Conservation (phyloP, 2,888 invertebrate species). For the Noctua fimbriata region DNA sequence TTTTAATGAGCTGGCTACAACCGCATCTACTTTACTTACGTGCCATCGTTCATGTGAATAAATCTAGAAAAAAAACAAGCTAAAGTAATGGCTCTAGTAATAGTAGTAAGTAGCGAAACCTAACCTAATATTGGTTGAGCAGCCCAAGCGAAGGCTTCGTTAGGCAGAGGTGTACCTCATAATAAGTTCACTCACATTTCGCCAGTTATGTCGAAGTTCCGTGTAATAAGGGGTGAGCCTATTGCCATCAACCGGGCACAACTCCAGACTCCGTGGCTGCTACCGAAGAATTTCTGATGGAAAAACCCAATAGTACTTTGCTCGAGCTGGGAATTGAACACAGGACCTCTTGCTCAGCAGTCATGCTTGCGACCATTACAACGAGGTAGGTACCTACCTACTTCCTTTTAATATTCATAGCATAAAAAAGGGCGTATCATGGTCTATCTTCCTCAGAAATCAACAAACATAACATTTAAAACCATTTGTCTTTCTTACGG, state of each 20-base stretch:
- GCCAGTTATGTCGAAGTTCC: neutral
- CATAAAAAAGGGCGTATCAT: conserved; percentile 1
- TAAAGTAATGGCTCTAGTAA: neutral
- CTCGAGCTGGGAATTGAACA: neutral
- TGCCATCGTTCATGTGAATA: neutral
- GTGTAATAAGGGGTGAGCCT: neutral
- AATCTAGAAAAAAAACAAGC: neutral
- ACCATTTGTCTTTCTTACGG: neutral
- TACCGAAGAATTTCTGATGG: neutral
- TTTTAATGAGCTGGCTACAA: neutral
- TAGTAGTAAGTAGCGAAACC: neutral
- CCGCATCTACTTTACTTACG: neutral
- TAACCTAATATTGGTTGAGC: neutral
- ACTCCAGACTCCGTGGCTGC: neutral
- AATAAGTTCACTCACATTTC: neutral
- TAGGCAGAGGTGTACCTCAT: neutral
- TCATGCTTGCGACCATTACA: neutral
- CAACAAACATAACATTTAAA: neutral
- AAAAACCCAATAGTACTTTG: neutral
- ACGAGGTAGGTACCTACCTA: neutral
- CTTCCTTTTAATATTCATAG: neutral
- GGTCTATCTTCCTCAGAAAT: neutral
- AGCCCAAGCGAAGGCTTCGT: neutral
- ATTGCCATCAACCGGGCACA: neutral
- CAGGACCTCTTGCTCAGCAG: neutral